Base-by-base conservation (phyloP, 2,113 vertebrate genomes). In the Capreolus pygargus region DNA sequence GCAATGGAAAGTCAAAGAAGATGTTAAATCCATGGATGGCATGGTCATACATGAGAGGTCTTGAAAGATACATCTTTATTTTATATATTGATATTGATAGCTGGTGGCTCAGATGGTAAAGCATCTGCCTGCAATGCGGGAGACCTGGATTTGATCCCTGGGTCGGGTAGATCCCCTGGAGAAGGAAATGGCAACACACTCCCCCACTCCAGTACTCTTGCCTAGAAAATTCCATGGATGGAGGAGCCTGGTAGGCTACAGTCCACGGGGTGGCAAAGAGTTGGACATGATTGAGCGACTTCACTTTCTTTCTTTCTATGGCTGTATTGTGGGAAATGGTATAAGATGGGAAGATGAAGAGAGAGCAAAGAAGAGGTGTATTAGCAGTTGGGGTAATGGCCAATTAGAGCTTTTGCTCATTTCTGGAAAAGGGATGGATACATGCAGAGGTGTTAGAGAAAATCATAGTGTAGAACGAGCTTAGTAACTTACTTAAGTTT, bases 211-310 rank as follows among this genome's bases (percentile, higher is more conserved):
- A 74, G 67, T 74, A 74, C 21, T 74, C 36, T 74, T 74, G 67
- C 36, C 67, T 25, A 74, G 21, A 74, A 39, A 74, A 74, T 6
- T 70, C 2, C 67, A 39, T 39, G 36, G 19, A 13, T 74, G 67
- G 36, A 74, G 67, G 36, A 74, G 19, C 36, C n/a, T 74, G 36
- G 36, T 74, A 74, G 36, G 19, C 67, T 74, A 39, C 19, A 70
- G 67, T 74, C 67, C 36, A 39, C 12, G 21, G n/a, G n/a, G 67
- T 70, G 19, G 67, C 2, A 39, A 12, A 70, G n/a, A 70, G n/a
- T 23, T 0, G 0, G 67, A 70, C n/a, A 39, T 39, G 67, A 39
- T 23, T 39, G 10, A 23, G 19, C 5, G n/a, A 23, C 67, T 39
- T 70, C 19, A 70, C 19, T 70, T 36, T 70, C n/a, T 70, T 70